phyloP scores from a whole-genome alignment of 2,888 invertebrate species.

The Venusia cambrica region DNA sequence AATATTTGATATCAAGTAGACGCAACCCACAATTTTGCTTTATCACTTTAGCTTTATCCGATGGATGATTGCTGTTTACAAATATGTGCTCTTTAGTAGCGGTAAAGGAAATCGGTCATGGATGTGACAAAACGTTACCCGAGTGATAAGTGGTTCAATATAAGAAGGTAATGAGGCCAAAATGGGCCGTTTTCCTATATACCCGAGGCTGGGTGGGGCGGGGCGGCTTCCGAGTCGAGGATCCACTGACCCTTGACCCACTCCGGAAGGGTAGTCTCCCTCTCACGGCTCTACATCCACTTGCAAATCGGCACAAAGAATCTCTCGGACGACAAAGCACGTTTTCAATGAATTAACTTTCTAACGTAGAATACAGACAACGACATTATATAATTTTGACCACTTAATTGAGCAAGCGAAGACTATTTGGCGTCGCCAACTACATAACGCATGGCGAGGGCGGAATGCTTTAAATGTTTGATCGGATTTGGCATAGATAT shows the following conservation, averaged over 20 bases:
- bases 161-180: constrained; percentile 48
- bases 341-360: constrained; percentile 16
- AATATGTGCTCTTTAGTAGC: constrained; percentile 26
- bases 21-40: constrained; percentile 48
- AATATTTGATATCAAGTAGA: constrained; percentile 58
- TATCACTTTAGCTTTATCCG: constrained; percentile 43
- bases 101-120: constrained; percentile 23
- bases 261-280: constrained; percentile 39
- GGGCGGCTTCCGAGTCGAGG: constrained; percentile 37
- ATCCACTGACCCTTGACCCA: constrained; percentile 61
- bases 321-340: constrained; percentile 15
- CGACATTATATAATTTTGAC: constrained; percentile 9
- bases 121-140: constrained; percentile 33
- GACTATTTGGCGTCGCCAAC: too few relatives aligned
- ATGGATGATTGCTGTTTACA: constrained; percentile 40
- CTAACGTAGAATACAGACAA: constrained; percentile 11
- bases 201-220: constrained; percentile 45
- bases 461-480: constrained; percentile 10
- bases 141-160: constrained; percentile 51
- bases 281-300: constrained; percentile 36
- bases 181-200: constrained; percentile 54
- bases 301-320: constrained; percentile 38
- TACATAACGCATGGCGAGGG: constrained; percentile 3
- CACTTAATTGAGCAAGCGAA: too few relatives aligned
- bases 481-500: constrained; percentile 6